Percentiles rank a stretch among this genome's conserved stretches.
phyloP scores from a whole-genome alignment of 2,888 invertebrate species.

The Tholera decimalis region DNA sequence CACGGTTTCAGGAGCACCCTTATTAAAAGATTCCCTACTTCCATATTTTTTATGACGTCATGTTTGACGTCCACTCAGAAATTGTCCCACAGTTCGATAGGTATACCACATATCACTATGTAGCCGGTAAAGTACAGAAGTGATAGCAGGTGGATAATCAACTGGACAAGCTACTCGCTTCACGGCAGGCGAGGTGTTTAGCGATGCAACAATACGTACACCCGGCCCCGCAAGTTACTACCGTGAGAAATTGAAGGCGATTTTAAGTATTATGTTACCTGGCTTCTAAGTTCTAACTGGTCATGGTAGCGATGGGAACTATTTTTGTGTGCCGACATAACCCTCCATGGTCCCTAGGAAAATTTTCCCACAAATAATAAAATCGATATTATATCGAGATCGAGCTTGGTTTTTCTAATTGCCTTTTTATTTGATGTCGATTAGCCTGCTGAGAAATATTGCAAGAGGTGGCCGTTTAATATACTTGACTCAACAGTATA shows the following conservation, averaged over 20 bases:
- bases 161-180: slow-evolving; percentile 54
- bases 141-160: slow-evolving; percentile 58
- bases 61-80: slow-evolving; percentile 13
- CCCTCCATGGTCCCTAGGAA: not conserved
- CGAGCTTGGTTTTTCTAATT: not conserved
- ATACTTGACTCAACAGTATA: not conserved
- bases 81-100: slow-evolving; percentile 3
- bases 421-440: not conserved
- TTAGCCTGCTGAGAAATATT: slow-evolving; percentile 26
- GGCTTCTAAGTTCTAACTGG: no score
- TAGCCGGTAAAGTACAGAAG: slow-evolving; percentile 39
- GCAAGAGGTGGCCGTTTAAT: slow-evolving; percentile 12
- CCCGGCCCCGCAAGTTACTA: slow-evolving; percentile 65
- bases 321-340: not conserved
- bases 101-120: not conserved
- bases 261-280: no score
- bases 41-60: slow-evolving; percentile 20
- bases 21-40: slow-evolving; percentile 12
- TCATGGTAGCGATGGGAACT: not conserved
- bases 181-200: slow-evolving; percentile 59
- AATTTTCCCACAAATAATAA: not conserved
- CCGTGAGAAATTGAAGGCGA: not conserved
- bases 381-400: no score
- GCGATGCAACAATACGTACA: slow-evolving; percentile 75
- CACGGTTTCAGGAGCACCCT: not conserved